phyloP scores from a whole-genome alignment of 2,797 vertebrate genomes.

The Melanitta fusca region DNA sequence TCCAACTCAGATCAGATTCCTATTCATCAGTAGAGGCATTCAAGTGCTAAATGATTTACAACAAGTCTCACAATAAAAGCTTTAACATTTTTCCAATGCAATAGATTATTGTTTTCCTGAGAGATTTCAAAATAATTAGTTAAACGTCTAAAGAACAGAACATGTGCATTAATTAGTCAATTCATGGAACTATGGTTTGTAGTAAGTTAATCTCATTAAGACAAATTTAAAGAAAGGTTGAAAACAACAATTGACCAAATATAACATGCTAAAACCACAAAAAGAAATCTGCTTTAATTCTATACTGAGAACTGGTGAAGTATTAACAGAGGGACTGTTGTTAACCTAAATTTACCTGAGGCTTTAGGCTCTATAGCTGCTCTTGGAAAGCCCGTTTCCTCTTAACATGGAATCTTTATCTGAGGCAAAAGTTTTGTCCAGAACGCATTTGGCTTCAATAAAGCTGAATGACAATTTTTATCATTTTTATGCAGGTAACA shows the following conservation, averaged over 20 bases:
- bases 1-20: not conserved
- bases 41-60: not conserved
- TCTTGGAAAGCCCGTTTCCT: not conserved
- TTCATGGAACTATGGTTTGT: not conserved
- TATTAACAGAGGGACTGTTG: not conserved
- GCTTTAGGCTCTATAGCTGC: not conserved
- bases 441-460: not conserved
- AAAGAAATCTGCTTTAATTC: not conserved
- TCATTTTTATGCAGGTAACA: not conserved
- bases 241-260: constrained; percentile 2
- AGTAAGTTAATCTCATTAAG: constrained; percentile 15
- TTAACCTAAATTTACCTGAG: not conserved
- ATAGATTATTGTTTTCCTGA: not conserved
- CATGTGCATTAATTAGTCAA: not conserved
- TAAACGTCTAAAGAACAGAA: not conserved
- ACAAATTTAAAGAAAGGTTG: not conserved
- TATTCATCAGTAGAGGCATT: not conserved
- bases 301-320: not conserved
- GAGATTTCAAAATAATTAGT: not conserved
- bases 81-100: not conserved
- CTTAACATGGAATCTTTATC: not conserved
- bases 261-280: not conserved
- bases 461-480: not conserved
- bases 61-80: constrained; percentile 1
- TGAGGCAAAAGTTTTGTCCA: not conserved